Base-by-base conservation (phyloP, 2,113 vertebrate species). In the Chamaetylas fuelleborni region DNA sequence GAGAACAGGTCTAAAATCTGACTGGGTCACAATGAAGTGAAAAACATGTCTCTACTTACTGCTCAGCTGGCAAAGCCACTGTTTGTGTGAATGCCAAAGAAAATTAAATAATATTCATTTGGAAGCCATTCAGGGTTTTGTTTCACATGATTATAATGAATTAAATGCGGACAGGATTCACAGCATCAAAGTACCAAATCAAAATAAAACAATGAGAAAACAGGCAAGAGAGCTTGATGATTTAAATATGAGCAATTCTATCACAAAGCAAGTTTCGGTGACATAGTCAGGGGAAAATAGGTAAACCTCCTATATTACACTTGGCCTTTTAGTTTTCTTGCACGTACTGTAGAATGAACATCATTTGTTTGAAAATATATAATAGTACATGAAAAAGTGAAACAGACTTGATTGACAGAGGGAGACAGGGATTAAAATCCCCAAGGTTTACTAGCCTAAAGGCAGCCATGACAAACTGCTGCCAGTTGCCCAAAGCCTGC, bases 51-150 rank as follows among this genome's bases (percentile, higher is more conserved):
- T 90, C 31, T 81, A 64, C 81, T 94, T 83, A 95, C 64, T 90
- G 51, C 81, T 90, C 24, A 90, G 77, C 77, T 94, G 88, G 74
- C 90, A 93, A 95, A 95, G 64, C 28, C 58, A 14, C 43, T 72
- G 42, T 33, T 34, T 86, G 81, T 78, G 61, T 86, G 77, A 88
- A 87, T 28, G 85, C 81, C 83, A 93, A 96, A 88, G 62, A 88
- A 92, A 93, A 96, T 77, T 54, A 84, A 93, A 91, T 96, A 93
- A 95, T 85, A 95, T 88, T 73, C 50, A 94, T 87, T 96, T 88
- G 84, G 87, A 97, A 78, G 31, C 25, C 74, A 58, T 76, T 86
- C 80, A 86, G 70, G 56, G 69, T 60, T 91, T 88, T 53, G 67
- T 95, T 95, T 92, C 94, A 94, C 38, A 64, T 42, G 31, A 69